phyloP scores from a whole-genome alignment of 2,113 vertebrate species.

The Antennarius striatus region DNA sequence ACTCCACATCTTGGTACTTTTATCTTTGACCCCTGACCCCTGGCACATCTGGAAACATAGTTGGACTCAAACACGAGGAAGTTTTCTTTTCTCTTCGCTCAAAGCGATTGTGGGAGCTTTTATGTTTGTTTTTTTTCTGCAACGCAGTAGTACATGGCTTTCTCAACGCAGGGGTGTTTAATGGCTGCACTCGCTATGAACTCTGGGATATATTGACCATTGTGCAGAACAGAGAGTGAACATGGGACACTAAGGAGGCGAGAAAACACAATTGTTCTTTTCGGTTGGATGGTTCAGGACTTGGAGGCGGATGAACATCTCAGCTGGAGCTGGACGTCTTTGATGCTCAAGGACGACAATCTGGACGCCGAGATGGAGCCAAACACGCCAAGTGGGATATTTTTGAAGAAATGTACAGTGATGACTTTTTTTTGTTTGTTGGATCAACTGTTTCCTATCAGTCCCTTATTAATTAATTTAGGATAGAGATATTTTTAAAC shows the following conservation, averaged over 20 bases:
- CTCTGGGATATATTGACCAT: constrained; percentile 80
- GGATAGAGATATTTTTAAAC: constrained; percentile 22
- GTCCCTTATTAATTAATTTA: constrained; percentile 37
- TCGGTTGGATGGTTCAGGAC: constrained; percentile 79
- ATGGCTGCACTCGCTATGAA: constrained; percentile 81
- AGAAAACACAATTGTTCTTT: constrained; percentile 74
- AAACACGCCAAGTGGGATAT: constrained; percentile 80
- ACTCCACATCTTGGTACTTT: constrained; percentile 93
- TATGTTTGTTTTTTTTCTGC: constrained; percentile 51
- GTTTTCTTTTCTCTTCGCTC: constrained; percentile 87
- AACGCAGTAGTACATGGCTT: constrained; percentile 44
- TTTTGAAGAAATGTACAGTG: constrained; percentile 67
- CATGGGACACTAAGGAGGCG: constrained; percentile 74
- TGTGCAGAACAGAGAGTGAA: constrained; percentile 64
- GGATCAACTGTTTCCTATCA: constrained; percentile 67
- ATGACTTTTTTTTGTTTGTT: constrained; percentile 29
- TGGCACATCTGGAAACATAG: constrained; percentile 95
- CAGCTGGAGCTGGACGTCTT: constrained; percentile 75
- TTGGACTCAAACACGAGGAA: constrained; percentile 87
- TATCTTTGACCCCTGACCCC: constrained; percentile 91
- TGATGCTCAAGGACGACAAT: constrained; percentile 81
- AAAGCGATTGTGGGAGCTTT: constrained; percentile 78
- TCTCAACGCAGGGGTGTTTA: constrained; percentile 71
- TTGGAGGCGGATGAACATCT: constrained; percentile 84
- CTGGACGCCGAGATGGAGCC: constrained; percentile 74